phyloP scores from a whole-genome alignment of 2,797 vertebrate genomes.

The Kryptolebias ocellatus region DNA sequence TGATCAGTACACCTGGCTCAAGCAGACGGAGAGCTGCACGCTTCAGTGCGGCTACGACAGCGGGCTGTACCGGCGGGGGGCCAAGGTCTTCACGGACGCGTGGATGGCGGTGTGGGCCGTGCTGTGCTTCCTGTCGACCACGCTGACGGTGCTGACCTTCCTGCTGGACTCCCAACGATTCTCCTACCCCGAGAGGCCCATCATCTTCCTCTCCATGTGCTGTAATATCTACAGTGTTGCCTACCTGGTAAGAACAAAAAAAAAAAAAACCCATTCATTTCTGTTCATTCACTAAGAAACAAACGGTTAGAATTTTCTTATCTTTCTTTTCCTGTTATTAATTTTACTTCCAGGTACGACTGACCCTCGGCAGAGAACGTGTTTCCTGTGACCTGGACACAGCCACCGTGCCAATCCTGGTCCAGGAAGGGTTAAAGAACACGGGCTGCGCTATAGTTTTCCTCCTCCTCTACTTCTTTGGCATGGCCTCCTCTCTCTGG shows the following conservation, averaged over 20 bases:
- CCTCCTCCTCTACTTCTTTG: slow-evolving; percentile 98
- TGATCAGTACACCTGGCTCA: slow-evolving; percentile 95
- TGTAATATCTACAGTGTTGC: slow-evolving; percentile 99
- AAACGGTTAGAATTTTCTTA: not conserved
- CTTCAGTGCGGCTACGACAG: slow-evolving; percentile 96
- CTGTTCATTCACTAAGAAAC: not conserved
- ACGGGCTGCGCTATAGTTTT: slow-evolving; percentile 99
- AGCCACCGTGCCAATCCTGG: slow-evolving; percentile 92
- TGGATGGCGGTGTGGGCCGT: slow-evolving; percentile 99
- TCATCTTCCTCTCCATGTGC: slow-evolving; percentile 99
- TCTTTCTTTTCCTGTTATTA: not conserved
- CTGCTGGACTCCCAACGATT: slow-evolving; percentile 96
- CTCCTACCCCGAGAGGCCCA: slow-evolving; percentile 96
- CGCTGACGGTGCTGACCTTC: slow-evolving; percentile 96
- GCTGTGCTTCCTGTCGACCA: slow-evolving; percentile 96
- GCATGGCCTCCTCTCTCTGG: slow-evolving; percentile 99
- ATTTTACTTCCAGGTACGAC: slow-evolving; percentile 76
- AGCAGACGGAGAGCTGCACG: slow-evolving; percentile 90
- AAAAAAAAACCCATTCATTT: not conserved
- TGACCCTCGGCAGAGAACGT: slow-evolving; percentile 95
- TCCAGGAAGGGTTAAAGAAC: slow-evolving; percentile 98
- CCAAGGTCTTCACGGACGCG: slow-evolving; percentile 95
- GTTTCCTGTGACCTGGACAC: slow-evolving; percentile 99
- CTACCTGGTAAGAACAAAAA: slow-evolving; percentile 85
- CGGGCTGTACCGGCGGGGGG: slow-evolving; percentile 89